A percentile compares a stretch with the other conserved stretches of the same genome.
Evolutionary conservation across 2,888 invertebrate genomes (phyloP).

Genomic region (Drosophila eohydei): DNA sequence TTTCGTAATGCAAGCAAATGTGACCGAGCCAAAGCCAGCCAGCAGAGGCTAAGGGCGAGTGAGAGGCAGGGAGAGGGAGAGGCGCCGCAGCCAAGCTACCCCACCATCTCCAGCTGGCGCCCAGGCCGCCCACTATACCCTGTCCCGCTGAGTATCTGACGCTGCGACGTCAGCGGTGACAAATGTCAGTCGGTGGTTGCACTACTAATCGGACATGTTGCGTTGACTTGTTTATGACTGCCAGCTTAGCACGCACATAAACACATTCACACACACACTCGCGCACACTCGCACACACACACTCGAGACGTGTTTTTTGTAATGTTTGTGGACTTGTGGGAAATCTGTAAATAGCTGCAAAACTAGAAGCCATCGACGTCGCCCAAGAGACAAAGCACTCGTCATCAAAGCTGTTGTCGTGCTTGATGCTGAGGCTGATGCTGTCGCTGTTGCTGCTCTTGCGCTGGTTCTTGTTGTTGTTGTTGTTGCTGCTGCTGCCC

Average conservation of each 20-base stretch:
- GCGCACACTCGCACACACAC: conserved; percentile 16
- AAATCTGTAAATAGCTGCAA: conserved; percentile 79
- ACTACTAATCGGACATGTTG: conserved; percentile 79
- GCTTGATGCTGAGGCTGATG: conserved; percentile 12
- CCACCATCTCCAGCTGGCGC: neutral
- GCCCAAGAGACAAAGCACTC: conserved; percentile 63
- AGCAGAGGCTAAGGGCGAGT: conserved; percentile 10
- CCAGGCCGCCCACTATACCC: neutral
- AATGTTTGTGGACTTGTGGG: conserved; percentile 74
- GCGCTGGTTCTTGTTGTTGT: neutral
- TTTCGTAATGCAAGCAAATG: conserved; percentile 80
- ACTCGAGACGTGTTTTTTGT: conserved; percentile 38
- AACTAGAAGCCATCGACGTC: conserved; percentile 66
- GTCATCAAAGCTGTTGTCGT: conserved; percentile 52
- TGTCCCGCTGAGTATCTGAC: conserved; percentile 13
- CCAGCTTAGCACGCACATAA: conserved; percentile 66
- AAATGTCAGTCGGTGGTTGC: conserved; percentile 78
- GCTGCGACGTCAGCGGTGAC: conserved; percentile 66
- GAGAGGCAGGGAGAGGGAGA: conserved; percentile 4
- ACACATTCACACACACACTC: conserved; percentile 22
- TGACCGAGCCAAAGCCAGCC: conserved; percentile 62
- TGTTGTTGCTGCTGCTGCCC: conserved; percentile 18
- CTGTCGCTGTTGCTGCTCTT: conserved; percentile 3
- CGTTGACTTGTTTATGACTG: conserved; percentile 78
- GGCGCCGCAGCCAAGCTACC: neutral